Conservation (phyloP, 2,797 vertebrate species). For the Sebastes steindachneri region DNA sequence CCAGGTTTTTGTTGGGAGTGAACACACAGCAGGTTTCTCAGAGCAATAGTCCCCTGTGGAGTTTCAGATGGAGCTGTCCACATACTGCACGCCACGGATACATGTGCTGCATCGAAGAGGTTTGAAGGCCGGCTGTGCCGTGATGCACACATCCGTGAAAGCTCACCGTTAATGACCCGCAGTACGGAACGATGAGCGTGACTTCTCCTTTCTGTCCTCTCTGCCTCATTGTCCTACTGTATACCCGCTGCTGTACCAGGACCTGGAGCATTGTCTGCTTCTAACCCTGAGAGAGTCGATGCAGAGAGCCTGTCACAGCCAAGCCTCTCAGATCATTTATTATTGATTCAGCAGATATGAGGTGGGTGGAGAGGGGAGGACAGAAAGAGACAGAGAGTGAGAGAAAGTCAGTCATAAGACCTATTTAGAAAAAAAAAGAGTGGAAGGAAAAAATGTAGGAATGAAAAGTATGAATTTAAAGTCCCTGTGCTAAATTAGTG, state of each 20-base stretch:
- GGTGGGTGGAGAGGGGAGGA: constrained; percentile 28
- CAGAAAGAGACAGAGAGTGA: constrained; percentile 10
- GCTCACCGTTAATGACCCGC: constrained; percentile 34
- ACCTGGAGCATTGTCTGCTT: constrained; percentile 46
- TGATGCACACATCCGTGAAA: constrained; percentile 44
- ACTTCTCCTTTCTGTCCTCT: constrained; percentile 24
- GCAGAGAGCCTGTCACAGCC: constrained; percentile 56
- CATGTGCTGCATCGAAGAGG: background rate
- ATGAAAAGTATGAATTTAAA: background rate
- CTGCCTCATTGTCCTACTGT: constrained; percentile 39
- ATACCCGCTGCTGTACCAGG: constrained; percentile 34
- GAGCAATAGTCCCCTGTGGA: constrained; percentile 34
- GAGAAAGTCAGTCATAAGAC: constrained; percentile 5
- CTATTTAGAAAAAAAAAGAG: constrained; percentile 1
- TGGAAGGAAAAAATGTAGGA: background rate
- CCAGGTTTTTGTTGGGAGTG: constrained; percentile 21
- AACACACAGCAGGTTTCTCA: constrained; percentile 41
- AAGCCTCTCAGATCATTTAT: constrained; percentile 66
- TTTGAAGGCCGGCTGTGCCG: constrained; percentile 5
- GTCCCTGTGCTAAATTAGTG: background rate
- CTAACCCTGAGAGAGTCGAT: constrained; percentile 46
- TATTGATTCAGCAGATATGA: constrained; percentile 65
- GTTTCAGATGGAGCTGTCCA: constrained; percentile 52
- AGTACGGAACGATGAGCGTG: constrained; percentile 55
- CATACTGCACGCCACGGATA: constrained; percentile 7